phyloP scores from a whole-genome alignment of 2,797 vertebrate genomes.

The Aeoliscus strigatus region DNA sequence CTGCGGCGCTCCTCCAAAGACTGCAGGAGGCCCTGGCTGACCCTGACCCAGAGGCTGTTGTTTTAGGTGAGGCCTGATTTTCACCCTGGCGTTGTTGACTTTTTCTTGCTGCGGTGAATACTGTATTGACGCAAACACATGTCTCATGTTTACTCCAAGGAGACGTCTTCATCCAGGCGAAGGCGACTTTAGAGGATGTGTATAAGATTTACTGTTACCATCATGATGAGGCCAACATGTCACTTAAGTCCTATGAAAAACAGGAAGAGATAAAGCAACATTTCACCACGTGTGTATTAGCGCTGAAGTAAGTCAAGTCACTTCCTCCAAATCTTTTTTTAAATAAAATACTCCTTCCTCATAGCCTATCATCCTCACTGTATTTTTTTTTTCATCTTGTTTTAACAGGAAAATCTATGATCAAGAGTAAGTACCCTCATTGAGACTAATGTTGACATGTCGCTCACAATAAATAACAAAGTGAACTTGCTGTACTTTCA shows the following conservation, averaged over 20 bases:
- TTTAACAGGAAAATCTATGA: slow-evolving; percentile 87
- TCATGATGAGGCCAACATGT: slow-evolving; percentile 86
- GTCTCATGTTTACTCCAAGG: slow-evolving; percentile 66
- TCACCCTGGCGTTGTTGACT: neutral
- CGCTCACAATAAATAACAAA: neutral
- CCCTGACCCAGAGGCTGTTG: slow-evolving; percentile 82
- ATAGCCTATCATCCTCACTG: neutral
- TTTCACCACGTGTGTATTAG: slow-evolving; percentile 82
- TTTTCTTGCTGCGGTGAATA: too few species aligned
- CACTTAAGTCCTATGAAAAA: slow-evolving; percentile 89
- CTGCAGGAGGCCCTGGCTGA: slow-evolving; percentile 82
- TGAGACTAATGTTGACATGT: neutral
- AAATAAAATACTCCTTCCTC: neutral
- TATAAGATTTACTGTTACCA: slow-evolving; percentile 98
- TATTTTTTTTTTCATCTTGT: slow-evolving; percentile 36
- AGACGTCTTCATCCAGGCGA: slow-evolving; percentile 89
- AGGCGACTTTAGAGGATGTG: slow-evolving; percentile 86
- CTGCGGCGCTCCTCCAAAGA: slow-evolving; percentile 82
- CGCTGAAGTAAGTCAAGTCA: slow-evolving; percentile 84
- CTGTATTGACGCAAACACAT: neutral
- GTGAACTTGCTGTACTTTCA: neutral
- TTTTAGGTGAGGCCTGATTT: slow-evolving; percentile 78
- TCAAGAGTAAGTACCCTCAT: slow-evolving; percentile 82
- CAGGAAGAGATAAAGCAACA: slow-evolving; percentile 87
- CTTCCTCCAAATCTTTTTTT: slow-evolving; percentile 2